Base-by-base conservation (phyloP, 2,113 vertebrate species). In the Leptobrachium leishanense region DNA sequence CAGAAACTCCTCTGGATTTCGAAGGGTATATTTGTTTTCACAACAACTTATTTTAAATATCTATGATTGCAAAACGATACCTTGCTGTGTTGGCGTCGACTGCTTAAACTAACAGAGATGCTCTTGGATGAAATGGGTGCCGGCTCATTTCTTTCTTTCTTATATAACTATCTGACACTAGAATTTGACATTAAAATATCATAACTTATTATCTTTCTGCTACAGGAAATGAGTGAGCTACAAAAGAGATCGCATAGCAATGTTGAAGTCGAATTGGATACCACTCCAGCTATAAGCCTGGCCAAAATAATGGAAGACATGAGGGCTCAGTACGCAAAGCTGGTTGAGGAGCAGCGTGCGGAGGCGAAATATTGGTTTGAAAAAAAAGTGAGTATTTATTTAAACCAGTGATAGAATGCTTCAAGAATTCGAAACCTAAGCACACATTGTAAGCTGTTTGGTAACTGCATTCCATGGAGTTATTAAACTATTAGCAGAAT, bases 361-460 rank as follows among this genome's bases (percentile, higher is more conserved):
- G 91, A 94, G 0, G 92, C 90, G 76, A 90, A 92, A 13, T 11
- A 10, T 11, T 93, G 91, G 91, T 94, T 90, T 89, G 90, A 94
- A 74, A 81, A 5, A 82, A 93, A 94, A 91, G 94, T 95, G n/a
- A 63, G 64, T 13, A 68, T 10, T 4, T 5, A 5, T 50, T 59
- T 59, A 31, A 31, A 31, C 20, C 55, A 7, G 13, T 59, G 55
- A 59, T 11, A 59, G 13, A 59, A 8, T 11, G 3, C 3, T 15
- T 3, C 55, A 59, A 12, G 11, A 59, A 7, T 15, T 4, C 55
- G 3, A 59, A 12, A 59, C 10, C 4, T 59, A 1, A 12, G 55
- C 3, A 12, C 13, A 12, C 13, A 59, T 4, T 8, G 3, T 12
- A 59, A 59, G 55, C 55, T 13, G 55, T 59, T 59, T 59, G 13